Evolutionary conservation across 2,113 vertebrate species (phyloP).

Genomic region (Gopherus evgoodei): DNA sequence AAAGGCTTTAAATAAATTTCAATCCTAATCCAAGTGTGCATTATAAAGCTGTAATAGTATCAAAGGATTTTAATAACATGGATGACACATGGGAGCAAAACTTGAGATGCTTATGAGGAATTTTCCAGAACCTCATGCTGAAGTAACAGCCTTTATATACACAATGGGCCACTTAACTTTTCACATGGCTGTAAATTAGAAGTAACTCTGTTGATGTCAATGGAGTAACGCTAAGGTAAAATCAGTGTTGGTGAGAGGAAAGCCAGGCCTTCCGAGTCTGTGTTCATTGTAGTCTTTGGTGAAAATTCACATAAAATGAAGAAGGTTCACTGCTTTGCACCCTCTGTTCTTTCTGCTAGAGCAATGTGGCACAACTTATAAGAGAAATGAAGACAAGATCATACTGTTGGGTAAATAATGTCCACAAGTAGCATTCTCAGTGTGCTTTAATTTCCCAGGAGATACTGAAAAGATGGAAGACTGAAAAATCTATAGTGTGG

Average conservation of each 20-base stretch:
- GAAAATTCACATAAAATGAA: background rate
- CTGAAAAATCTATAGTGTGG: constrained; percentile 13
- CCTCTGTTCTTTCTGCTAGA: background rate
- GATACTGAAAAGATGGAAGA: background rate
- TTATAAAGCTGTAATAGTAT: background rate
- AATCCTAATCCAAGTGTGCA: background rate
- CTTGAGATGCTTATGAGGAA: background rate
- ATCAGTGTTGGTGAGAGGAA: background rate
- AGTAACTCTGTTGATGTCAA: background rate
- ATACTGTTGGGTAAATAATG: background rate
- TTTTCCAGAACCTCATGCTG: background rate
- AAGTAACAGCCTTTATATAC: background rate
- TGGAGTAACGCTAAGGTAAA: background rate
- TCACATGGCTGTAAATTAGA: background rate
- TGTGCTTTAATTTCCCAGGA: background rate
- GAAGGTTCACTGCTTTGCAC: background rate
- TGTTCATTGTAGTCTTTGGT: background rate
- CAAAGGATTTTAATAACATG: background rate
- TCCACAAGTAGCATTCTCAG: background rate
- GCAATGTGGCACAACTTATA: background rate
- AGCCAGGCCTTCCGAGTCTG: background rate
- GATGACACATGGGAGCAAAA: background rate
- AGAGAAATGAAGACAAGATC: background rate
- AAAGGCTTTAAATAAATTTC: background rate
- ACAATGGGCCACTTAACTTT: background rate